These are phyloP conservation scores for Bagarius yarrelli DNA, from an alignment of 2,113 vertebrate genomes.

Conservation along the genomic window DNA sequence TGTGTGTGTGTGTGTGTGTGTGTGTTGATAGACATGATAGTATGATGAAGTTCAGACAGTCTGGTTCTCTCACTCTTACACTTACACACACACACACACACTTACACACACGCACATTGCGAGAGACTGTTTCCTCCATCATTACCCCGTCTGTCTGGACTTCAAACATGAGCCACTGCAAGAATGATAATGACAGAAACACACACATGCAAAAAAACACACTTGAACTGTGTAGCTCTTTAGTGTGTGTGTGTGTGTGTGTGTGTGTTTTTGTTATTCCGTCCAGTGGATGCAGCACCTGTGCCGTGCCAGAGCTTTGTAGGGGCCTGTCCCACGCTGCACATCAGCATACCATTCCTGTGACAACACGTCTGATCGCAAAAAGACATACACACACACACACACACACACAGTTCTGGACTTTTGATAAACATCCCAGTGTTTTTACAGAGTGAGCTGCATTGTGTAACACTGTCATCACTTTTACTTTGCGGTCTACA, in stretches of 20 bases:
- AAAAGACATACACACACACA: conserved; percentile 7
- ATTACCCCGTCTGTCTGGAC: conserved; percentile 61
- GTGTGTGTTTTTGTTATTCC: background rate
- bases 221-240: conserved; percentile 54
- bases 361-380: conserved; percentile 73
- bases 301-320: conserved; percentile 59
- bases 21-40: background rate
- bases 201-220: conserved; percentile 67
- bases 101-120: conserved; percentile 1
- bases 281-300: conserved; percentile 59
- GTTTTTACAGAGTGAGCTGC: background rate
- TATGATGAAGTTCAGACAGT: conserved; percentile 16
- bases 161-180: conserved; percentile 76
- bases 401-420: background rate
- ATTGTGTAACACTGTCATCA: background rate
- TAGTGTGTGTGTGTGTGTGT: background rate
- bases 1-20: conserved; percentile 15
- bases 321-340: conserved; percentile 61
- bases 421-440: conserved; percentile 24
- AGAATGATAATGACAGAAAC: conserved; percentile 83
- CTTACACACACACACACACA: conserved; percentile 23
- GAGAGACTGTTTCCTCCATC: conserved; percentile 73
- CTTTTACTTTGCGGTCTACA: background rate
- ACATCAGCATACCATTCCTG: conserved; percentile 70
- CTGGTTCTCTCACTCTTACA: conserved; percentile 14